Evolutionary conservation across 1,140 invertebrate species (phyloP).

Genomic region (Drosophila novamexicana): DNA sequence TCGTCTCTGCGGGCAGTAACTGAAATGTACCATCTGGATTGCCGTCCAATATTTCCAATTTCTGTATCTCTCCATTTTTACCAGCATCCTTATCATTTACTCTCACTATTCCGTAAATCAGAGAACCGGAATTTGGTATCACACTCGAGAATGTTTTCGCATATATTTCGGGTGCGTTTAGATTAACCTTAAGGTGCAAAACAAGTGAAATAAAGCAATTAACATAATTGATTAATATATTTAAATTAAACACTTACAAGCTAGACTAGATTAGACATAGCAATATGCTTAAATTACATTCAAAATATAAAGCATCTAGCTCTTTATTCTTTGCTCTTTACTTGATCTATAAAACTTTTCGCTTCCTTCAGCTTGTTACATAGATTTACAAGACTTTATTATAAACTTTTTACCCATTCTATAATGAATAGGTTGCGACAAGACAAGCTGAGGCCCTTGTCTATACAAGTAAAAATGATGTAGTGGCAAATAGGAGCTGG

Average conservation of each 20-base stretch:
- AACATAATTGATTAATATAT: neutral
- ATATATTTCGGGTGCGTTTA: constrained; percentile 93
- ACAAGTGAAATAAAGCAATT: neutral
- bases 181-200: constrained; percentile 88
- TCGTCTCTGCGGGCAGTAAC: constrained; percentile 87
- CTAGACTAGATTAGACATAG: no score
- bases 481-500: no score
- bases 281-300: no score
- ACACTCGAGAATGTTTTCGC: constrained; percentile 92
- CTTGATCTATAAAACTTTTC: no score
- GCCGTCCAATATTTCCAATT: constrained; percentile 94
- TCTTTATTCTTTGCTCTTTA: no score
- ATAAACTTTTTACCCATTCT: no score
- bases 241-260: neutral
- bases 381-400: no score
- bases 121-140: constrained; percentile 92
- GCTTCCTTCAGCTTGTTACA: no score
- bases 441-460: no score
- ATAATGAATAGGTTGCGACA: no score
- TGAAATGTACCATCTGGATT: constrained; percentile 95
- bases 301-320: no score
- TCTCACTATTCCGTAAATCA: constrained; percentile 95
- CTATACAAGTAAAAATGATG: no score
- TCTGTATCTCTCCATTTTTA: constrained; percentile 92
- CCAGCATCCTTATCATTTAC: constrained; percentile 93